Base-by-base conservation (phyloP, 2,888 invertebrate species). In the Sarcophaga carnaria region DNA sequence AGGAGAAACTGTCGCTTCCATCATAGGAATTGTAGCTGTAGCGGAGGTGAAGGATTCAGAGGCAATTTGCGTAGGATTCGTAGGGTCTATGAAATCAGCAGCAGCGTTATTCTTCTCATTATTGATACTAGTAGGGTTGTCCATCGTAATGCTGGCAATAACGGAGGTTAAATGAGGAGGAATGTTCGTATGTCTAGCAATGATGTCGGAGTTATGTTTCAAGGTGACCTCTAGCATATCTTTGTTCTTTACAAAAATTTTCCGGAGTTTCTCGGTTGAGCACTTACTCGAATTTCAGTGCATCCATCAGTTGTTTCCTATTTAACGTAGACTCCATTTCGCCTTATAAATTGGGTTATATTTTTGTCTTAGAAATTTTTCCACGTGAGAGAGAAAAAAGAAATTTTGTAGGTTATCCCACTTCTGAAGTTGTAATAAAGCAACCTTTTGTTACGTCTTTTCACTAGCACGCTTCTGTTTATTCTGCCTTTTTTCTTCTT, bases 241-340 rank as follows among this genome's bases (percentile, higher is more conserved):
- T 4, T 45, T 27, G 47, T 60, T 72, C 37, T 62, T 37, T 27
- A 47, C 3, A 70, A 70, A 70, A 63, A 79, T 71, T 70, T 4
- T 79, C 25, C 63, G 79, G 22, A 71, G 62, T 62, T 12, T 70
- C n/a, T 80, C 63, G 54, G 49, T 49, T n/a, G 71, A 64, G 4
- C 49, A 63, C 64, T 70, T 63, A 54, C n/a, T 54, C 25, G 64
- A 27, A 54, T 63, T 59, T 71, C 12, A 80, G 25, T n/a, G 62
- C 70, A 20, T 79, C 70, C 63, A 63, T 70, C 6, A 79, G 17
- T 49, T 79, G 70, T 62, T 47, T 70, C 37, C 70, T 79, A 27
- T 49, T 70, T 63, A 70, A 54, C 4, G 37, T 54, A 11, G n/a
- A 79, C 25, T 79, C 79, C 37, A 37, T 37, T 37, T 37, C 8